phyloP scores from a whole-genome alignment of 2,888 invertebrate genomes.

The Thalpophila matura region DNA sequence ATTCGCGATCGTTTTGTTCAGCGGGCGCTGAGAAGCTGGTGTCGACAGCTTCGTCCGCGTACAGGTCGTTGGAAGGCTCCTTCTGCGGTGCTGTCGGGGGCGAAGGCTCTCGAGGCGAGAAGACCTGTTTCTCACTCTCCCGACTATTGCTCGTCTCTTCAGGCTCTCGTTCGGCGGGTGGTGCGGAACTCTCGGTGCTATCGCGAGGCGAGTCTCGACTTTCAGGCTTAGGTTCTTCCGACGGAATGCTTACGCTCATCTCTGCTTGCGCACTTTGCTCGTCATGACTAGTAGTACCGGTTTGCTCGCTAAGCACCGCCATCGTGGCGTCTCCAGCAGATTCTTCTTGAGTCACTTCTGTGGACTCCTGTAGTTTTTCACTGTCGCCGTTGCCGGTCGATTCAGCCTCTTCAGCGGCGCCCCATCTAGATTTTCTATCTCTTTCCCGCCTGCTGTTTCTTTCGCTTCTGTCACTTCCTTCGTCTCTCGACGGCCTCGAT shows the following conservation, averaged over 20 bases:
- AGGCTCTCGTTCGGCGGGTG: conserved; percentile 12
- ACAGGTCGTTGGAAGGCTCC: conserved; percentile 63
- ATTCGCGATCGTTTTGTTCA: conserved; percentile 12
- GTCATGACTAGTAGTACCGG: conserved; percentile 55
- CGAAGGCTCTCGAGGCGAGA: conserved; percentile 16
- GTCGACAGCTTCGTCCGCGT: conserved; percentile 76
- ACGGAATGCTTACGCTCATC: conserved; percentile 13
- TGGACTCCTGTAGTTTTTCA: conserved; percentile 32
- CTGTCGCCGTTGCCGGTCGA: conserved; percentile 10
- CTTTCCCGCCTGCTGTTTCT: conserved; percentile 73
- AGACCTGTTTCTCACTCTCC: conserved; percentile 25
- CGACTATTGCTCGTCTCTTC: conserved; percentile 38
- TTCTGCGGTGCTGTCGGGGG: conserved; percentile 21
- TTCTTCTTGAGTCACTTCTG: conserved; percentile 21
- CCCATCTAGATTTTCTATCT: conserved; percentile 87
- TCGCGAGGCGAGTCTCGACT: conserved; percentile 29
- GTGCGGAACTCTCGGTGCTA: conserved; percentile 16
- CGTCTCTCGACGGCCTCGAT: conserved; percentile 39
- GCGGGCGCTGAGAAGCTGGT: conserved; percentile 74
- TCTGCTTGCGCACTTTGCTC: conserved; percentile 44
- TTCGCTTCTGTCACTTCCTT: conserved; percentile 33
- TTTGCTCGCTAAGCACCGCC: conserved; percentile 28
- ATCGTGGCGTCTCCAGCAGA: conserved; percentile 22
- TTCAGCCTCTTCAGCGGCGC: conserved; percentile 78
- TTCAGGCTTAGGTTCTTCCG: conserved; percentile 5